Base-by-base conservation (phyloP, 2,797 vertebrate genomes). In the Brachyalestes nurse region DNA sequence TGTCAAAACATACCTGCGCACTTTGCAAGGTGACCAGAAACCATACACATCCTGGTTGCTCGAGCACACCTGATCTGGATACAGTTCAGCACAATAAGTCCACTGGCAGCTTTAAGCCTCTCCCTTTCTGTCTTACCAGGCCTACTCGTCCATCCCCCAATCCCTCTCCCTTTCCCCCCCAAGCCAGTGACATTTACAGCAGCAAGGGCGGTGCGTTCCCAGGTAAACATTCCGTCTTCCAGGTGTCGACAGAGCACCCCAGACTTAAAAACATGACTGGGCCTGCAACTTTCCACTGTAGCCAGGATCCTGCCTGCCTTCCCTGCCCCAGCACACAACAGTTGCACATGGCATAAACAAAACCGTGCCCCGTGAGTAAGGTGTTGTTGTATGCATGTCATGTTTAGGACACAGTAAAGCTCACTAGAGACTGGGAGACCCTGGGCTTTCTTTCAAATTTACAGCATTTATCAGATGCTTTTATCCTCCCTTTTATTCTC, bases 221-320 rank as follows among this genome's bases (percentile, higher is more conserved):
- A 88, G 85, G 89, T 93, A 94, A 94, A 94, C 91, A 94, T 89
- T 91, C 91, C 81, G 42, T 75, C 87, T 93, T 94, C 92, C 95
- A 96, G 94, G 95, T 96, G 95, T 94, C 94, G 94, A 88, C 88
- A 90, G 87, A 89, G 86, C 78, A 90, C 91, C 93, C 89, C 93
- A 90, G 90, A 83, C 88, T 86, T 2, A 2, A 78, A 65, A 92
- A 91, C 96, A 97, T 95, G 96, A 96, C 95, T 81, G 90, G 94
- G 95, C 96, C 93, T 96, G 96, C 81, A 89, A 88, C 87, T 85
- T 80, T 84, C 86, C 55, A 77, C 69, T 49, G 25, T 42, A 83
- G 77, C 81, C 60, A 69, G 77, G 67, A 28, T 70, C 61, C 80
- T 84, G 13, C 77, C 90, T 87, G 86, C 55, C 55, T 57, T 9